Percentiles rank a stretch among this genome's conserved stretches.
phyloP scores from a whole-genome alignment of 2,888 invertebrate species.

The Galeruca laticollis region DNA sequence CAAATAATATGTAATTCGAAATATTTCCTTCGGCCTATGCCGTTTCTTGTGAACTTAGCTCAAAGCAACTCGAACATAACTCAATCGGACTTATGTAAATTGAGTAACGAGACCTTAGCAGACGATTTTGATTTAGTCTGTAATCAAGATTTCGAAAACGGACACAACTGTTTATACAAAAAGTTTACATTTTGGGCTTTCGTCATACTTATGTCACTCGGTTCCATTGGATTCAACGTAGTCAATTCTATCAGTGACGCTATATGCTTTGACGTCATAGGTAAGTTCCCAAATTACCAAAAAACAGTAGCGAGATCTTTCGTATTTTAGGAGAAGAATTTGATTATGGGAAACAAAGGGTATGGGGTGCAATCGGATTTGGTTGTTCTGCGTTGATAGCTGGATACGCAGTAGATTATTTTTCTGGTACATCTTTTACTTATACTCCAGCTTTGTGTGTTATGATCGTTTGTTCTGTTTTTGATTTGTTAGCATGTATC shows the following conservation, averaged over 20 bases:
- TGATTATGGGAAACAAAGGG: slow-evolving; percentile 83
- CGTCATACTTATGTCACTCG: slow-evolving; percentile 77
- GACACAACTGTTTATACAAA: slow-evolving; percentile 68
- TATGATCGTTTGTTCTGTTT: slow-evolving; percentile 72
- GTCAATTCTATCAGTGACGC: slow-evolving; percentile 90
- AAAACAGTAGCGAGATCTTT: neutral
- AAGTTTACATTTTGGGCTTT: slow-evolving; percentile 80
- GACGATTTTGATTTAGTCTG: slow-evolving; percentile 54
- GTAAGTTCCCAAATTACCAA: slow-evolving; percentile 64
- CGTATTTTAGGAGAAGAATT: slow-evolving; percentile 72
- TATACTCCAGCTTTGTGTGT: slow-evolving; percentile 81
- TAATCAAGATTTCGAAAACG: slow-evolving; percentile 56
- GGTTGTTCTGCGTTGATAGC: slow-evolving; percentile 79
- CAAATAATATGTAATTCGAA: slow-evolving; percentile 46
- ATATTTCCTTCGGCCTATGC: slow-evolving; percentile 44
- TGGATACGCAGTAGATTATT: slow-evolving; percentile 77
- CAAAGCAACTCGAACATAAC: slow-evolving; percentile 27
- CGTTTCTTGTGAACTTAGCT: slow-evolving; percentile 36
- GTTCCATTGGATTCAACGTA: slow-evolving; percentile 86
- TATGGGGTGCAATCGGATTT: slow-evolving; percentile 87
- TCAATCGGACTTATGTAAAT: slow-evolving; percentile 38
- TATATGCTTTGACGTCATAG: slow-evolving; percentile 89
- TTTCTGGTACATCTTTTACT: slow-evolving; percentile 71
- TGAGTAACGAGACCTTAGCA: slow-evolving; percentile 11
- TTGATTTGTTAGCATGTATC: slow-evolving; percentile 77